Evolutionary conservation across 2,113 vertebrate genomes (phyloP), one percentile per base, ranked within the genome.

Genomic region (Leucopsar rothschildi): DNA sequence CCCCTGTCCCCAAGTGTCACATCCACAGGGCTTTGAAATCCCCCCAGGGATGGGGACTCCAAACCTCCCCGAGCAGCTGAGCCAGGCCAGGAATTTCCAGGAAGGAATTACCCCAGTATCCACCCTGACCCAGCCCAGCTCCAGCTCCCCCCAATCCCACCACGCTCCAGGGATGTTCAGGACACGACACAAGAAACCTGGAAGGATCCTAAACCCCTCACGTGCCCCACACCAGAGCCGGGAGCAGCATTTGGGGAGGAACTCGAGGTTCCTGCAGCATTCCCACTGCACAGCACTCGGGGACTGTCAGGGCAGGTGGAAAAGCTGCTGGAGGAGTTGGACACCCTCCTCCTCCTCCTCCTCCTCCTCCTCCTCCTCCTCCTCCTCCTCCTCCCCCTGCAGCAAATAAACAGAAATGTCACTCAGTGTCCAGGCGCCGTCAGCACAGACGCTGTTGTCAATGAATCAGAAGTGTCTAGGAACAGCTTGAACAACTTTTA

Each of bases 401-500:
- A 69, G 85, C 44, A 93, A 31, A 82, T 2, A 69, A 39, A 35
- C 86, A 80, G 80, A 92, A 83, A 83, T 65, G 94, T 88, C 92
- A 81, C 75, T 93, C 68, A 23, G 40, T 75, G 92, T 92, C 95
- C 82, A 94, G 81, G 82, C 29, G 47, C 92, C 35, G 33, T 90
- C 97, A 97, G 96, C 92, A 96, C 57, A 95, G 97, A 95, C 47
- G 88, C 96, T 83, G 93, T 66, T 95, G 96, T 94, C 92, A 93
- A 49, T 81, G 96, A 85, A 88, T 88, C 93, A 83, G 29, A 93
- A 77, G 82, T 80, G 63, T 95, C 94, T 96, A 97, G 94, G 96
- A 97, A 97, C 95, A 96, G 96, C 94, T 96, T 96, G 94, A 96
- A 97, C 93, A 93, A 93, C 95, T 88, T 97, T 98, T 98, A 97